Evolutionary conservation across 2,113 vertebrate genomes (phyloP).

Genomic region (Puntigrus tetrazona): DNA sequence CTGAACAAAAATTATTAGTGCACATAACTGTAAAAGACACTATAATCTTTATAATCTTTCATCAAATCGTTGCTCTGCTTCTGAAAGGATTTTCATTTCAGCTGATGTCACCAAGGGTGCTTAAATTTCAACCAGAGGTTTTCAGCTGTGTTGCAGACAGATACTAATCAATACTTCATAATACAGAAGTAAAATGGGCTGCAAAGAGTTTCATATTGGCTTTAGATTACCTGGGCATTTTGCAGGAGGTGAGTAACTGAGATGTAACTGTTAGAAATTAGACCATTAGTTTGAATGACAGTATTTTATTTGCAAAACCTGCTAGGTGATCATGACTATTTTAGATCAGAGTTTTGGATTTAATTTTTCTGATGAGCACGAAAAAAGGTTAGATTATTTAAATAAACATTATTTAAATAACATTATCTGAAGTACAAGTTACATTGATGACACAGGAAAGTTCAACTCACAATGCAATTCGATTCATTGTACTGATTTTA

Average conservation of each 20-base stretch:
- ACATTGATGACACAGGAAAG: too few species aligned
- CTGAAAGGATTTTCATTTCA: not conserved
- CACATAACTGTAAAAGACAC: not conserved
- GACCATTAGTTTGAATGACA: not conserved
- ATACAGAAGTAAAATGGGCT: not conserved
- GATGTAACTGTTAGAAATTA: not conserved
- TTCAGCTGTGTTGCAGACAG: not conserved
- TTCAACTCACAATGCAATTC: too few species aligned
- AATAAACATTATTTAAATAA: too few species aligned
- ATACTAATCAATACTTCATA: not conserved
- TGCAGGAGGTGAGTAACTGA: not conserved
- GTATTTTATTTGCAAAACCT: not conserved
- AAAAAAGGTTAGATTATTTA: too few species aligned
- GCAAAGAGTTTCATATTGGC: not conserved
- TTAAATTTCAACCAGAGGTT: not conserved
- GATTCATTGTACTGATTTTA: too few species aligned
- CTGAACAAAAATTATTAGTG: not conserved
- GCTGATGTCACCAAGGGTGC: not conserved
- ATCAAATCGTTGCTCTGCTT: not conserved
- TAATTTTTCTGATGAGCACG: too few species aligned
- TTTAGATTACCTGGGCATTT: not conserved
- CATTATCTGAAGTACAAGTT: too few species aligned
- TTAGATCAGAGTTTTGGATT: too few species aligned
- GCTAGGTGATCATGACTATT: not conserved
- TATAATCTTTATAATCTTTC: not conserved